A percentile compares a stretch with the other conserved stretches of the same genome.
Evolutionary conservation across 2,113 vertebrate species (phyloP).

Genomic region (Ahaetulla prasina): DNA sequence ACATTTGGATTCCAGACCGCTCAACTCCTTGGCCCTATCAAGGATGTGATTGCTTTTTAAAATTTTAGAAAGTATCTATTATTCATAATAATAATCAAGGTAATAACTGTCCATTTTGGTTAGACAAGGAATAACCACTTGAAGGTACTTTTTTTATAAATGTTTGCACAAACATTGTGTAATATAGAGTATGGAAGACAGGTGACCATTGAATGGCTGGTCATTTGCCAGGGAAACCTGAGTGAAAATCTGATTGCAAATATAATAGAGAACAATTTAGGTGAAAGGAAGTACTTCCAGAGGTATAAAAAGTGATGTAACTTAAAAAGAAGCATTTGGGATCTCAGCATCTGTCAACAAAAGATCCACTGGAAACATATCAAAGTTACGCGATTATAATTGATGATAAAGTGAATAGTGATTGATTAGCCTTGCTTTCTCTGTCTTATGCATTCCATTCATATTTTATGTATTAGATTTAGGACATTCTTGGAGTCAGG

Average conservation of each 20-base stretch:
- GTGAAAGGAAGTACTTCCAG: not conserved
- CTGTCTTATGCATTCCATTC: not conserved
- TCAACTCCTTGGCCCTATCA: not conserved
- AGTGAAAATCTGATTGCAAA: not conserved
- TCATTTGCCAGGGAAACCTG: not conserved
- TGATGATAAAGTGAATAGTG: not conserved
- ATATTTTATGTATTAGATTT: not conserved
- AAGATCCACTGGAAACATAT: not conserved
- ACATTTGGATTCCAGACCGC: not conserved
- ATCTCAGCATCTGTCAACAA: not conserved
- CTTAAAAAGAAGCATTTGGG: not conserved
- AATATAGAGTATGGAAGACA: not conserved
- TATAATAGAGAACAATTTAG: not conserved
- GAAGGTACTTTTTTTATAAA: not conserved
- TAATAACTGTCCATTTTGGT: not conserved
- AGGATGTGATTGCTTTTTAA: not conserved
- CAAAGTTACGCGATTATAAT: not conserved
- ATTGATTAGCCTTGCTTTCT: not conserved
- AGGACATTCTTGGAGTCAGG: not conserved
- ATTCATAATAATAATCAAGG: not conserved
- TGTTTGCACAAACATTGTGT: too few species aligned
- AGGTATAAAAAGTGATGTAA: not conserved
- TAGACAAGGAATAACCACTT: not conserved
- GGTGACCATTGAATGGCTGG: not conserved
- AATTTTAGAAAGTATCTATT: not conserved